Percentiles rank a stretch among this genome's conserved stretches.
phyloP scores from a whole-genome alignment of 2,113 vertebrate species.

The Amphiprion ocellaris region DNA sequence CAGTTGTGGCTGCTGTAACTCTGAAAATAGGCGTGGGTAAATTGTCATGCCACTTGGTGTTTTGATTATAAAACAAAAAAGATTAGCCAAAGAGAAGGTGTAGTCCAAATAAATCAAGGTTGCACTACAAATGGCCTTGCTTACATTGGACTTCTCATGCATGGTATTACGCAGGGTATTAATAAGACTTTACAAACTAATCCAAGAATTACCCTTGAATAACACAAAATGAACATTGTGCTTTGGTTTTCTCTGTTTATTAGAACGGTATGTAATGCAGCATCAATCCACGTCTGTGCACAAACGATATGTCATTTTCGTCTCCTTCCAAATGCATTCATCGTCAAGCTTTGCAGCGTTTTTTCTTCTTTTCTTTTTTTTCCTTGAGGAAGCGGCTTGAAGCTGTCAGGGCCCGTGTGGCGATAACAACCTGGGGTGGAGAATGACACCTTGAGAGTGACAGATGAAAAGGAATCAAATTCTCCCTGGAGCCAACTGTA shows the following conservation, averaged over 20 bases:
- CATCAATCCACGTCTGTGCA: conserved; percentile 73
- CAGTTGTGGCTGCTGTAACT: too few species aligned
- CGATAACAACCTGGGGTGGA: conserved; percentile 91
- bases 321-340: conserved; percentile 70
- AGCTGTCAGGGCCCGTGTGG: conserved; percentile 88
- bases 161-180: conserved; percentile 59
- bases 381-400: conserved; percentile 83
- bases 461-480: conserved; percentile 90
- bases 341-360: conserved; percentile 68
- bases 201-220: conserved; percentile 69
- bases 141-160: conserved; percentile 35
- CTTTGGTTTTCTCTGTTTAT: conserved; percentile 72
- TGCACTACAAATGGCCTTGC: conserved; percentile 31
- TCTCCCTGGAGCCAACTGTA: conserved; percentile 89
- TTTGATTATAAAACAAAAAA: too few species aligned
- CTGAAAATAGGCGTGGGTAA: too few species aligned
- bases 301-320: conserved; percentile 75
- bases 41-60: too few species aligned
- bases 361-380: conserved; percentile 18
- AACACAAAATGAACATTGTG: conserved; percentile 62
- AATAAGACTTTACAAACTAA: conserved; percentile 72
- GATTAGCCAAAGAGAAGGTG: not conserved
- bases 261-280: conserved; percentile 61
- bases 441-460: conserved; percentile 91
- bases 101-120: not conserved